Percentiles rank a stretch among this genome's conserved stretches.
These are phyloP conservation scores for Diabrotica undecimpunctata DNA, from an alignment of 1,140 invertebrate species.

Conservation along the genomic window DNA sequence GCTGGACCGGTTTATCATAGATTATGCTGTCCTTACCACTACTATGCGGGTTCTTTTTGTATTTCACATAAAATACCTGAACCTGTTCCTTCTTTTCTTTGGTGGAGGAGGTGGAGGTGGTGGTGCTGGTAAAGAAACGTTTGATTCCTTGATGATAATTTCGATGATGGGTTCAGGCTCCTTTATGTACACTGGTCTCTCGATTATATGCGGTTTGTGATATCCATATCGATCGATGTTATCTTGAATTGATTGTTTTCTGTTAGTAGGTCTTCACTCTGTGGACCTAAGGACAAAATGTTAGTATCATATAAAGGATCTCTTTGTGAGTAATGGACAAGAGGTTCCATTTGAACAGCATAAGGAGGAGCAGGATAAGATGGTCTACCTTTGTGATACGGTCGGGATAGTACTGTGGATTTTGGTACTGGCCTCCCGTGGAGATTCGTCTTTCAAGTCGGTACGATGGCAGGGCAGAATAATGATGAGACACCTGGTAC, in stretches of 20 bases:
- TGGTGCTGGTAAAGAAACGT: conserved; percentile 71
- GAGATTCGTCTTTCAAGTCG: conserved; percentile 48
- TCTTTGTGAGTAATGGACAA: conserved; percentile 72
- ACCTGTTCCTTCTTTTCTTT: conserved; percentile 74
- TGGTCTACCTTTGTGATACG: conserved; percentile 51
- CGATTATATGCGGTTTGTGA: conserved; percentile 48
- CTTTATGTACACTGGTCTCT: conserved; percentile 60
- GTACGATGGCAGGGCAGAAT: conserved; percentile 52
- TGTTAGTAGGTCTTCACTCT: conserved; percentile 50
- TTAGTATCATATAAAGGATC: conserved; percentile 68
- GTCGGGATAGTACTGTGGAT: conserved; percentile 40
- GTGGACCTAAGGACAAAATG: conserved; percentile 51
- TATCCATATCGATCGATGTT: conserved; percentile 31
- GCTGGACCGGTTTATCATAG: conserved; percentile 72
- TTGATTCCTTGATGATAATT: conserved; percentile 86
- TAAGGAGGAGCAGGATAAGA: conserved; percentile 59
- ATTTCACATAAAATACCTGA: conserved; percentile 86
- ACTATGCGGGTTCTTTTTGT: conserved; percentile 73
- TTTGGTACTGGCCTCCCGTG: conserved; percentile 31
- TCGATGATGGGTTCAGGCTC: conserved; percentile 86
- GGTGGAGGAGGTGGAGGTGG: conserved; percentile 51
- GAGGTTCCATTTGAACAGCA: conserved; percentile 75
- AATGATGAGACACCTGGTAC: conserved; percentile 50
- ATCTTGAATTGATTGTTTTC: conserved; percentile 50
- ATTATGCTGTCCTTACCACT: conserved; percentile 64